Evolutionary conservation across 2,888 invertebrate genomes (phyloP), one percentile per base, ranked within the genome.

Genomic region (Cryptocephalus moraei): DNA sequence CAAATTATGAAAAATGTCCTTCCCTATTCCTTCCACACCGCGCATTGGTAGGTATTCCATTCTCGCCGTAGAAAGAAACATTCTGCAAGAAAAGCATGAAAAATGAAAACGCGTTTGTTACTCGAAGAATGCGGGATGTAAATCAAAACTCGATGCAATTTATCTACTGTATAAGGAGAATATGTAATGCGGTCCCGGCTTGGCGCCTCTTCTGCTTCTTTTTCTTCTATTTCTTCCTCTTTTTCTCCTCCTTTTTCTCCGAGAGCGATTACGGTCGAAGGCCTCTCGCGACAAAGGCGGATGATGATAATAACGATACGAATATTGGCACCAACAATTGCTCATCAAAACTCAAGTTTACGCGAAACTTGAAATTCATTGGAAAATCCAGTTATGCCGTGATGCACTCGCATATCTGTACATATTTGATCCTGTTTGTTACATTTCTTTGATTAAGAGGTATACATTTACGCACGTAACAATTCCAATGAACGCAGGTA

Each of bases 71-170:
- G 22, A 22, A 22, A 22, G 22, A 12, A 36, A 36, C 36, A 36
- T 36, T 36, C 14, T 14, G n/a, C 40, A 34, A 51, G 56, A 56
- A 61, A 59, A 58, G 49, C 53, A 54, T 68, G 67, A 69, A 69
- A 69, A 69, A 69, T 68, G 62, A 59, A 66, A 68, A 65, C 68
- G 67, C 67, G 67, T 68, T 68, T 67, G 67, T 67, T 67, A 64
- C 62, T 56, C 59, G 60, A 64, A 66, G 68, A 68, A 69, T 68
- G 66, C 67, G 64, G 69, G 68, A 70, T 68, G 68, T 70, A 70
- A 70, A 68, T 70, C 68, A 69, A 70, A 69, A 65, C 67, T 62
- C 62, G 67, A 64, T 63, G 67, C 67, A 66, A 69, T 69, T 69
- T 68, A 68, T 69, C 67, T 64, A 64, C 66, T 66, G 63, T 62